These are phyloP conservation scores for Erethizon dorsatum DNA, from an alignment of 2,797 vertebrate genomes.

Conservation along the genomic window DNA sequence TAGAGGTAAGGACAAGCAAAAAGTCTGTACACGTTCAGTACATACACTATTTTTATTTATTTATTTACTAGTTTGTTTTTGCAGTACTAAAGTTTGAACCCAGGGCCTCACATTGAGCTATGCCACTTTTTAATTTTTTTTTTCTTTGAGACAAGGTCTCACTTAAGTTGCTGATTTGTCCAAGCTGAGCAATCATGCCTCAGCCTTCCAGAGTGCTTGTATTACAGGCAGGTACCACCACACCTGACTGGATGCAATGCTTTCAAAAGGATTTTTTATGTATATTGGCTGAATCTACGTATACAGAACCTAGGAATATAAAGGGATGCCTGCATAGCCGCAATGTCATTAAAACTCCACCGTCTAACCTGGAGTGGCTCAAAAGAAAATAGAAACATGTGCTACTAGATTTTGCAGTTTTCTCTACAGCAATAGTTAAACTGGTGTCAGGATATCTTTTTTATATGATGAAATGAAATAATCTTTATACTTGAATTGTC, in stretches of 20 bases:
- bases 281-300: neutral
- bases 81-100: neutral
- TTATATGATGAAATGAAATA: conserved; percentile 19
- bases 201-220: neutral
- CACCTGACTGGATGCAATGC: neutral
- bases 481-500: neutral
- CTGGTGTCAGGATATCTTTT: neutral
- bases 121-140: neutral
- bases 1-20: neutral
- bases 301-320: no score
- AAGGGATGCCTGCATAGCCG: neutral
- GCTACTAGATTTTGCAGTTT: neutral
- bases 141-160: neutral
- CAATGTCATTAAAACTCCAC: neutral
- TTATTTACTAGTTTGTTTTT: neutral
- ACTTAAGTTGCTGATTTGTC: neutral
- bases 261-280: neutral
- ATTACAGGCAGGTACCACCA: neutral
- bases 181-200: neutral
- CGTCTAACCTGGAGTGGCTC: neutral
- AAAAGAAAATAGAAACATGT: conserved; percentile 41
- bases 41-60: neutral
- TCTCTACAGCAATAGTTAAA: neutral
- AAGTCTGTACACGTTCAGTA: neutral
- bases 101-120: neutral